A percentile compares a stretch with the other conserved stretches of the same genome.
phyloP scores from a whole-genome alignment of 2,888 invertebrate genomes.

The Trachelus iudaicus region DNA sequence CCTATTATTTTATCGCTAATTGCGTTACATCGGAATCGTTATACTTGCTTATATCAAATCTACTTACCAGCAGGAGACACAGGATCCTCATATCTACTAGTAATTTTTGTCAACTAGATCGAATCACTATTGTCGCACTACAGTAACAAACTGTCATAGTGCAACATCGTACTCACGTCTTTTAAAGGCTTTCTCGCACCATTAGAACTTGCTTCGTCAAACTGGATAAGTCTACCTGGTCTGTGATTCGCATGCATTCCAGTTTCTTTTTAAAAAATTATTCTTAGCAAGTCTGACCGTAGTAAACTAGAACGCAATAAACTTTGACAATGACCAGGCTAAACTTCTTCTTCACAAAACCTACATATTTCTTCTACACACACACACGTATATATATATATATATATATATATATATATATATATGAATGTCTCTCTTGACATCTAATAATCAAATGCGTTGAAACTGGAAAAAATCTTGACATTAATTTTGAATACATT shows the following conservation, averaged over 20 bases:
- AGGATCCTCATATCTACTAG: slow-evolving; percentile 48
- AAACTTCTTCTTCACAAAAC: background rate
- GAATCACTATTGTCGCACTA: slow-evolving; percentile 38
- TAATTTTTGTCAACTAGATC: slow-evolving; percentile 37
- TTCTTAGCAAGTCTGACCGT: background rate
- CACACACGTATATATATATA: background rate
- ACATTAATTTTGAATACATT: background rate
- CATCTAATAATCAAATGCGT: background rate
- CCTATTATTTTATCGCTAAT: slow-evolving; percentile 3
- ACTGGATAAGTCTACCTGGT: slow-evolving; percentile 27
- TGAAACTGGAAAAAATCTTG: background rate
- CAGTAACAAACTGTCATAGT: slow-evolving; percentile 40
- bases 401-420: background rate
- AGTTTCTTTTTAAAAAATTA: background rate
- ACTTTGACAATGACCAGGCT: background rate
- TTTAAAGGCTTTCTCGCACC: slow-evolving; percentile 47
- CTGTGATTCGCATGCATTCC: background rate
- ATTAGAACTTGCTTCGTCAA: slow-evolving; percentile 17
- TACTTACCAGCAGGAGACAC: slow-evolving; percentile 51
- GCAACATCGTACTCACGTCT: slow-evolving; percentile 36
- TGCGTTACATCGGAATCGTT: background rate
- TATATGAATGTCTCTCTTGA: background rate
- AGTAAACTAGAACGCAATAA: background rate
- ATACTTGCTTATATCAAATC: background rate
- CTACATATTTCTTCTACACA: background rate